Percentiles rank a stretch among this genome's conserved stretches.
phyloP scores from a whole-genome alignment of 2,113 vertebrate species.

The Guaruba guarouba region DNA sequence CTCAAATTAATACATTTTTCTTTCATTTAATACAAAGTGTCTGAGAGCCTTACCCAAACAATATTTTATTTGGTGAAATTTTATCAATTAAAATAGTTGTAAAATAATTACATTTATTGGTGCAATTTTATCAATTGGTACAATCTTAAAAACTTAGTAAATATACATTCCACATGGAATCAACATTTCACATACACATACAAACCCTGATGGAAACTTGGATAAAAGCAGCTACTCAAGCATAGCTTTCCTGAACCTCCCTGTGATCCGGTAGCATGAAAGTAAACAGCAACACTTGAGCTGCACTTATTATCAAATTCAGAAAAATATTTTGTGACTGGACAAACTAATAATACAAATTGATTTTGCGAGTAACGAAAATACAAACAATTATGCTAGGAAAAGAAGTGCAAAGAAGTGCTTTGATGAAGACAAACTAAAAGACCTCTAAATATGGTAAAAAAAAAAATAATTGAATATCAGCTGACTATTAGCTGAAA shows the following conservation, averaged over 20 bases:
- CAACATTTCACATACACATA: not conserved
- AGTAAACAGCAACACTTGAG: not conserved
- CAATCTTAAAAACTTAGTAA: not conserved
- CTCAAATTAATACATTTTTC: not conserved
- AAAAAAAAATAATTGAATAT: not conserved
- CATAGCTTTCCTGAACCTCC: not conserved
- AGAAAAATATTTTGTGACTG: not conserved
- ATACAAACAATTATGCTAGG: not conserved
- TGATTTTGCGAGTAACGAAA: not conserved
- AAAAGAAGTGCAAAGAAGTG: not conserved
- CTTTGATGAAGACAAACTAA: not conserved
- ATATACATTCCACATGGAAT: fast-evolving
- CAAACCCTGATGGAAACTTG: not conserved
- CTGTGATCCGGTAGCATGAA: not conserved
- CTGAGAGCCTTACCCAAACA: not conserved
- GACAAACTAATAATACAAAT: not conserved
- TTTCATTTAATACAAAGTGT: not conserved
- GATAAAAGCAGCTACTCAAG: not conserved
- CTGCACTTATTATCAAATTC: not conserved
- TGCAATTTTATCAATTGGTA: not conserved
- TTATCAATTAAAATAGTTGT: not conserved
- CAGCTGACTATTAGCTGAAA: not conserved
- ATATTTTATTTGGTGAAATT: not conserved
- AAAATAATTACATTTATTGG: not conserved
- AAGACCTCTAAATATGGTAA: not conserved